phyloP scores from a whole-genome alignment of 2,113 vertebrate species.

The Myrmecobius fasciatus region DNA sequence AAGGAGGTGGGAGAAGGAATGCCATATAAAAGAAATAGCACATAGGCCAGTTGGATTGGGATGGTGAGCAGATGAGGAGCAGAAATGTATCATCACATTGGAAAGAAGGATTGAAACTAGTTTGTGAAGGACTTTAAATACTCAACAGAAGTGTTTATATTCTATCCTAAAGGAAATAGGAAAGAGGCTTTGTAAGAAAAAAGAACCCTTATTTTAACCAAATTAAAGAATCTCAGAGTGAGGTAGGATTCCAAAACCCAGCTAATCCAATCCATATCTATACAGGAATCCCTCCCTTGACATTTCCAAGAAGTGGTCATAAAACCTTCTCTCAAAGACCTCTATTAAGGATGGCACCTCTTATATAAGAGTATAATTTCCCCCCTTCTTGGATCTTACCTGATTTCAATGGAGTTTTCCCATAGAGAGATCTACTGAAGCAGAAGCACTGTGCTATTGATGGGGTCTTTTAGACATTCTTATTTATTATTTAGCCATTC shows the following conservation, averaged over 20 bases:
- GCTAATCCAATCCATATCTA: background rate
- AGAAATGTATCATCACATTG: background rate
- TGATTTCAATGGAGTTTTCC: background rate
- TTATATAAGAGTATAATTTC: background rate
- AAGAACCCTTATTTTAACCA: background rate
- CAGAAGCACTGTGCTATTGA: background rate
- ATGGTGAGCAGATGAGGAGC: background rate
- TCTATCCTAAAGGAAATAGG: background rate
- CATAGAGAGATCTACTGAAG: background rate
- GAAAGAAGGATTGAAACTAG: background rate
- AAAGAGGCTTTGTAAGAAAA: background rate
- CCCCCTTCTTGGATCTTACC: background rate
- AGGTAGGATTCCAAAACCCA: background rate
- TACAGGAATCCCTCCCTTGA: background rate
- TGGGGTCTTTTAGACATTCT: background rate
- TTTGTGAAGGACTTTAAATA: background rate
- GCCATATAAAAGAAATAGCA: background rate
- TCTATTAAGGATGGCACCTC: background rate
- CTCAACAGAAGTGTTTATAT: background rate
- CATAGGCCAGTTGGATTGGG: background rate
- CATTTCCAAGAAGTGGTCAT: background rate
- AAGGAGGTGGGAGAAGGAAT: background rate
- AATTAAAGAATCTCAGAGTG: background rate
- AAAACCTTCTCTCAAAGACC: background rate
- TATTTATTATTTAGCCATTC: background rate